Evolutionary conservation across 2,113 vertebrate species (phyloP).

Genomic region (Ancistrus triradiatus): DNA sequence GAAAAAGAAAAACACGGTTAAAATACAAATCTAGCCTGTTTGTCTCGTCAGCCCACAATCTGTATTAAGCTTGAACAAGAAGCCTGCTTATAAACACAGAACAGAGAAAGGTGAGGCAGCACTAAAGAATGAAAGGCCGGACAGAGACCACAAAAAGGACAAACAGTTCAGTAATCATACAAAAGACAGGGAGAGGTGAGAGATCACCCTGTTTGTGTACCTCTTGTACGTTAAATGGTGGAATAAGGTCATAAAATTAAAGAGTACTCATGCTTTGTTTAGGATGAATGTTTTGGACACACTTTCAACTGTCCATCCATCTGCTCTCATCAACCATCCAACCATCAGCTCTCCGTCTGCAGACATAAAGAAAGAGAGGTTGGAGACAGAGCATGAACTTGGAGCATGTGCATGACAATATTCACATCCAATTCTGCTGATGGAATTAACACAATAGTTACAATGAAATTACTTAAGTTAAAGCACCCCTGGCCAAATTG

Average conservation of each 20-base stretch:
- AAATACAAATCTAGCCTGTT: slow-evolving; percentile 34
- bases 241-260: neutral
- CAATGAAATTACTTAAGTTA: too few species aligned
- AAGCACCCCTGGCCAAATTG: too few species aligned
- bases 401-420: slow-evolving; percentile 10
- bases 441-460: too few species aligned
- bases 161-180: slow-evolving; percentile 38
- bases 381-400: slow-evolving; percentile 23
- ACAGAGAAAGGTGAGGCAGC: slow-evolving; percentile 48
- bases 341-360: slow-evolving; percentile 18
- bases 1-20: neutral
- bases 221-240: slow-evolving; percentile 7
- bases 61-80: slow-evolving; percentile 52
- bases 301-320: slow-evolving; percentile 24
- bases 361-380: slow-evolving; percentile 46
- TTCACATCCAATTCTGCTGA: too few species aligned
- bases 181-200: slow-evolving; percentile 67
- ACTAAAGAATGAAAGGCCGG: slow-evolving; percentile 38
- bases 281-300: slow-evolving; percentile 63
- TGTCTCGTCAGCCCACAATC: slow-evolving; percentile 57
- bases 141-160: slow-evolving; percentile 41
- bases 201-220: neutral
- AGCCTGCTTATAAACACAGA: slow-evolving; percentile 43
- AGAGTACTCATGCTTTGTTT: slow-evolving; percentile 36
- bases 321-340: slow-evolving; percentile 34